Evolutionary conservation across 2,888 invertebrate species (phyloP), one percentile per base, ranked within the genome.

Genomic region (Pachliopta kotzebuea): DNA sequence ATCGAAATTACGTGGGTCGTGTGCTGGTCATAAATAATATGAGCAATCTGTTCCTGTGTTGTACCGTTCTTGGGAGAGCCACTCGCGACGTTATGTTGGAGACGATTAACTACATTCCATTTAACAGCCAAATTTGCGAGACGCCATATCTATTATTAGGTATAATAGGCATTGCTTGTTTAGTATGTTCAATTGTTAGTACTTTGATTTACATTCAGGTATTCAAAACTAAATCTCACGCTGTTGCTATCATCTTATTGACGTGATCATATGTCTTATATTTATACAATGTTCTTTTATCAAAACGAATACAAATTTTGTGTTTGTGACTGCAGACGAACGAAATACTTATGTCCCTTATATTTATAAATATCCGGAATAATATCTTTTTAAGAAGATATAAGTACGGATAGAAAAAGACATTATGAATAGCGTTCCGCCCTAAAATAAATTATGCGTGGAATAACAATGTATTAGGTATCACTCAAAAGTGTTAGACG

Each of bases 11-110:
- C 83, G 71, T 75, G 87, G 90, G 86, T 84, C 84, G 79, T 76
- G 82, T 78, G 77, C 79, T 79, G 70, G 77, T 79, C 80, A 88
- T 90, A 90, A 90, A 90, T 90, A 90, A 90, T 88, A 83, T 81
- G 85, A 84, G 81, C 88, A 89, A 88, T 87, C 87, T 90, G 89
- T 76, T 80, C 80, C 78, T 81, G 75, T 76, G 75, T 70, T 72
- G 71, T 66, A 60, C 60, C 64, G 62, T 54, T 57, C 63, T 57
- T 62, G 57, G 53, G 42, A 61, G 69, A 63, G 69, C 69, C 68
- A 66, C 67, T 60, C 69, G 56, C 65, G n/a, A n/a, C 66, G 57
- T 69, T 53, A 53, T 63, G 67, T 68, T 67, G 68, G 68, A 66
- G 68, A 68, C 68, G 69, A 70, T 72, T 70, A 69, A 63, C 67